Percentiles rank a stretch among this genome's conserved stretches.
These are phyloP conservation scores for Temnothorax unifasciatus DNA, from an alignment of 2,888 invertebrate species.

Conservation along the genomic window DNA sequence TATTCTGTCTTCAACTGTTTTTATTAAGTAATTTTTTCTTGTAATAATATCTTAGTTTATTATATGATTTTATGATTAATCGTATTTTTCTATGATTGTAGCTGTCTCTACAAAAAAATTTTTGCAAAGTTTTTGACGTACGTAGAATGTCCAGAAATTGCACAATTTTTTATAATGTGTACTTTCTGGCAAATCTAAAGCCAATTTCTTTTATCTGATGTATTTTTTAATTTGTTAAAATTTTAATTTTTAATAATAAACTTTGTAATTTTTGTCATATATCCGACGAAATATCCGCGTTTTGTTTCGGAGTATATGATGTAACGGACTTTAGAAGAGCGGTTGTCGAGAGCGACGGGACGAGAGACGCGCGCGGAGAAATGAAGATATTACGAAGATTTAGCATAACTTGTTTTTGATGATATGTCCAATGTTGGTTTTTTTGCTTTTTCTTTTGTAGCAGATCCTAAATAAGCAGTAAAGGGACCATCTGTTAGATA, in stretches of 20 bases:
- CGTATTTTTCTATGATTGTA: neutral
- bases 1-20: neutral
- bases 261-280: neutral
- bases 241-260: neutral
- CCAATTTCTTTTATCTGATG: neutral
- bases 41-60: neutral
- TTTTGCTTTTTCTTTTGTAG: too few relatives aligned
- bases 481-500: too few relatives aligned
- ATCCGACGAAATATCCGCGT: too few relatives aligned
- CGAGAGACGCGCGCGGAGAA: too few relatives aligned
- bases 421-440: too few relatives aligned
- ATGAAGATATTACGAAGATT: too few relatives aligned
- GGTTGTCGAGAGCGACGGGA: too few relatives aligned
- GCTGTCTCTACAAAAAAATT: neutral
- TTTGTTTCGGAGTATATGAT: too few relatives aligned
- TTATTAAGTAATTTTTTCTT: constrained; percentile 26
- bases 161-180: neutral
- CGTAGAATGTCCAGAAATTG: neutral
- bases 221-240: neutral
- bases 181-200: neutral
- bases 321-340: too few relatives aligned
- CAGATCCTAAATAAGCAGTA: too few relatives aligned
- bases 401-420: too few relatives aligned
- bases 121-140: neutral
- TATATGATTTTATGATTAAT: neutral